Evolutionary conservation across 2,888 invertebrate genomes (phyloP), one percentile per base, ranked within the genome.

Genomic region (Parelbella ahira): DNA sequence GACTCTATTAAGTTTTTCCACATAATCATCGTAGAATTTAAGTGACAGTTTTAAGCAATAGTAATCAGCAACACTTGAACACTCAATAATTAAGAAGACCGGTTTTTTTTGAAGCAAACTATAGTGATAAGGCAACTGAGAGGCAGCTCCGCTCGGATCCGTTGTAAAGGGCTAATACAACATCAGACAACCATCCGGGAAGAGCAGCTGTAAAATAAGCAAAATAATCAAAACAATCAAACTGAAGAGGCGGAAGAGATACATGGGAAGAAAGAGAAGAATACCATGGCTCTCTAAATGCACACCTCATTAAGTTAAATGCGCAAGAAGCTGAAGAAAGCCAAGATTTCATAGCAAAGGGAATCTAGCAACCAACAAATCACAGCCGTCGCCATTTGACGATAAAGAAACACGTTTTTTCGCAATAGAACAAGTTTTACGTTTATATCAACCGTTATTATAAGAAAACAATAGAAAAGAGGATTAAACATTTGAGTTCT

Each of bases 341-440:
- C 67, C 58, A 87, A 76, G 74, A 86, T 86, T 86, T 84, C 80
- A 58, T 87, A 87, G 67, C 74, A 56, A 71, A 81, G 59, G 72
- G 63, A 72, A 77, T 74, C 73, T 83, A 86, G 81, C 62, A 68
- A 58, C 55, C 51, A 78, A 73, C 51, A 69, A 81, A 84, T 79
- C 74, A 76, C 63, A 78, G 61, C 64, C 59, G 67, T 66, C 81
- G 87, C 80, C 84, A 88, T 88, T 88, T 88, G 88, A 88, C 88
- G 81, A 81, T 86, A 86, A 87, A 88, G 88, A 74, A 87, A 84
- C 80, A 83, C 86, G 86, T 88, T 88, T 88, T 88, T 88, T 88
- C 87, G 88, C 88, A 88, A 88, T 88, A 88, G 88, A 88, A 88
- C 88, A 86, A 88, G 88, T 88, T 88, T 88, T 88, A 78, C 71